phyloP scores from a whole-genome alignment of 1,140 invertebrate species.

The Bombus superbus region DNA sequence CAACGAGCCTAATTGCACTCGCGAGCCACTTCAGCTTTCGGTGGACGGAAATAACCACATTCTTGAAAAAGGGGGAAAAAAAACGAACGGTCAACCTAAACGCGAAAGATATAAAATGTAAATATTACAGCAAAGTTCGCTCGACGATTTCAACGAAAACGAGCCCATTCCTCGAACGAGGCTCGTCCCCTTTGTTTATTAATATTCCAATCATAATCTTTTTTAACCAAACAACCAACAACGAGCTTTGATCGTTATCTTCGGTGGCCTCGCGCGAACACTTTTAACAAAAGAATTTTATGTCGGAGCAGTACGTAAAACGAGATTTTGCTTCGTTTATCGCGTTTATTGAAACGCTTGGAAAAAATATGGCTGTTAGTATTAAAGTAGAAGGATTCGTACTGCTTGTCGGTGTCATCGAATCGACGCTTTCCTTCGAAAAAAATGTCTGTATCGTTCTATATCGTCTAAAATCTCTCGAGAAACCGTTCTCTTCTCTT shows the following conservation, averaged over 20 bases:
- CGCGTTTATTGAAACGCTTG: not conserved
- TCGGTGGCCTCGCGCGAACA: not conserved
- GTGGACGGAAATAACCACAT: constrained; percentile 10
- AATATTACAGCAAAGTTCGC: not conserved
- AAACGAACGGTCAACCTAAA: too few relatives aligned
- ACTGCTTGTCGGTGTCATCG: too few relatives aligned
- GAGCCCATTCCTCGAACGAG: not conserved
- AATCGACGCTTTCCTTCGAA: too few relatives aligned
- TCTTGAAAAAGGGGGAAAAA: not conserved
- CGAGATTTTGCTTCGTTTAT: not conserved
- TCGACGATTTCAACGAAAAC: not conserved
- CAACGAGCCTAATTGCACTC: constrained; percentile 40
- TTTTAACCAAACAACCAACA: too few relatives aligned
- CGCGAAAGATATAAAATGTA: not conserved
- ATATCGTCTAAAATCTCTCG: too few relatives aligned
- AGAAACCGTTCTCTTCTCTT: too few relatives aligned
- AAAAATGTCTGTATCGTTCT: too few relatives aligned
- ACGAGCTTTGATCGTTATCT: not conserved
- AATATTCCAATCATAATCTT: too few relatives aligned
- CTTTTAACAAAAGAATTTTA: not conserved
- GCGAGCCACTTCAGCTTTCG: not conserved
- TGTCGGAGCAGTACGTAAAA: not conserved
- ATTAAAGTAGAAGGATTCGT: too few relatives aligned
- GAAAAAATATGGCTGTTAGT: too few relatives aligned
- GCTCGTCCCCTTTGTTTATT: not conserved